Percentiles rank a stretch among this genome's conserved stretches.
phyloP scores from a whole-genome alignment of 2,113 vertebrate species.

The Formicarius rufipectus region DNA sequence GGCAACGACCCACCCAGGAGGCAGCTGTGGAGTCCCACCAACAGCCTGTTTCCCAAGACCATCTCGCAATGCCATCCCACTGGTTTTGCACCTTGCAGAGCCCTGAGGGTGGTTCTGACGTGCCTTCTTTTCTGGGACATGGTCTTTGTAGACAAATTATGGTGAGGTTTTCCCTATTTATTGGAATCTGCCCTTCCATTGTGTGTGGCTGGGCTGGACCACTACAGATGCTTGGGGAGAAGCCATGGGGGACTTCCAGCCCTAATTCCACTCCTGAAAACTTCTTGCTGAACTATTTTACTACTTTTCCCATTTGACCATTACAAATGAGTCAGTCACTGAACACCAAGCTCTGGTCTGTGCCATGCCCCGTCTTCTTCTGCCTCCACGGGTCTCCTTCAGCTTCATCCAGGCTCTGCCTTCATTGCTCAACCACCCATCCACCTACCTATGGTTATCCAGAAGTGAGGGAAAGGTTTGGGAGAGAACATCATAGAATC shows the following conservation, averaged over 20 bases:
- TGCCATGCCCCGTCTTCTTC: not conserved
- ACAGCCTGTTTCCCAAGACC: slow-evolving; percentile 4
- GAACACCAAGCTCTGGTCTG: not conserved
- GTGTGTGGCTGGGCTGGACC: not conserved
- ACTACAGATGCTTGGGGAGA: not conserved
- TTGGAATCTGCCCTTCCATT: not conserved
- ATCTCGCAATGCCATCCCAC: not conserved
- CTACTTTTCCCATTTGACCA: not conserved
- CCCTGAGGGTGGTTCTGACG: not conserved
- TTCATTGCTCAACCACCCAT: not conserved
- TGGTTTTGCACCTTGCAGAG: not conserved
- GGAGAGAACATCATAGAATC: not conserved
- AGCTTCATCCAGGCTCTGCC: not conserved
- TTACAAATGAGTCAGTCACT: not conserved
- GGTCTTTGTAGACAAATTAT: not conserved
- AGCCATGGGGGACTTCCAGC: not conserved
- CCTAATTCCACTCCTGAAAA: not conserved
- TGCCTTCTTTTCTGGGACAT: not conserved
- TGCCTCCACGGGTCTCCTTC: not conserved
- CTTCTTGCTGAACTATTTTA: not conserved
- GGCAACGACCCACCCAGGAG: not conserved
- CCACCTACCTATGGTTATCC: not conserved
- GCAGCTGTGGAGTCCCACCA: not conserved
- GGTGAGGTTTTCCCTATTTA: not conserved
- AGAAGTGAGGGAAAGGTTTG: not conserved